Percentiles rank a stretch among this genome's conserved stretches.
Conservation (phyloP, 2,888 invertebrate species). For the Drosophila melanosoma region DNA sequence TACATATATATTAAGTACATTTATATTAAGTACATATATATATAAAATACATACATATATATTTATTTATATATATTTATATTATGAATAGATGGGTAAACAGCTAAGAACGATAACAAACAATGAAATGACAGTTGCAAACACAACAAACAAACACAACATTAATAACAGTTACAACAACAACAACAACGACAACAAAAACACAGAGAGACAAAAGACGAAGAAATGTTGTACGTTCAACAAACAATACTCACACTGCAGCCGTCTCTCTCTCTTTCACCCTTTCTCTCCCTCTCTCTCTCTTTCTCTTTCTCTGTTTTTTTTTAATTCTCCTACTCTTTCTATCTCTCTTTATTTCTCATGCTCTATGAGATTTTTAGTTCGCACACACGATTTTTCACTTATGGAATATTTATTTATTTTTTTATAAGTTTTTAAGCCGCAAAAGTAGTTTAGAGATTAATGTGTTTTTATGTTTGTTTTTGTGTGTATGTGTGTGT, state of each 20-base stretch:
- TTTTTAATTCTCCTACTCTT: conserved; percentile 1
- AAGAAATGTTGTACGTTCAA: conserved; percentile 30
- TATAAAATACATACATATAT: not conserved
- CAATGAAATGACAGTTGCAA: conserved; percentile 9
- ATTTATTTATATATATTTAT: not conserved
- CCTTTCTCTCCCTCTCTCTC: conserved; percentile 1
- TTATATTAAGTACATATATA: not conserved
- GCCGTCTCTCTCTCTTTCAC: conserved; percentile 20
- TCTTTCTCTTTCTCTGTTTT: conserved; percentile 9
- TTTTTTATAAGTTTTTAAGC: conserved; percentile 37
- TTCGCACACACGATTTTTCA: conserved; percentile 44
- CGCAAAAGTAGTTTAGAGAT: conserved; percentile 50
- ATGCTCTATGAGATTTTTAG: conserved; percentile 1
- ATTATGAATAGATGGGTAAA: not conserved
- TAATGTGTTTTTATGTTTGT: conserved; percentile 7
- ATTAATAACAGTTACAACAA: conserved; percentile 11
- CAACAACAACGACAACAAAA: conserved; percentile 25
- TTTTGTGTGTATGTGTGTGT: conserved; percentile 6
- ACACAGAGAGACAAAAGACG: conserved; percentile 49
- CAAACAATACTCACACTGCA: conserved; percentile 55
- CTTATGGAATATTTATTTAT: conserved; percentile 24
- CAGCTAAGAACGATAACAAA: conserved; percentile 11
- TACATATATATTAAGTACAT: not conserved
- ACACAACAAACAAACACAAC: conserved; percentile 9
- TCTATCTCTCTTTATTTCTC: conserved; percentile 10